Evolutionary conservation across 2,113 vertebrate species (phyloP), one percentile per base, ranked within the genome.

Genomic region (Periophthalmus modestus): DNA sequence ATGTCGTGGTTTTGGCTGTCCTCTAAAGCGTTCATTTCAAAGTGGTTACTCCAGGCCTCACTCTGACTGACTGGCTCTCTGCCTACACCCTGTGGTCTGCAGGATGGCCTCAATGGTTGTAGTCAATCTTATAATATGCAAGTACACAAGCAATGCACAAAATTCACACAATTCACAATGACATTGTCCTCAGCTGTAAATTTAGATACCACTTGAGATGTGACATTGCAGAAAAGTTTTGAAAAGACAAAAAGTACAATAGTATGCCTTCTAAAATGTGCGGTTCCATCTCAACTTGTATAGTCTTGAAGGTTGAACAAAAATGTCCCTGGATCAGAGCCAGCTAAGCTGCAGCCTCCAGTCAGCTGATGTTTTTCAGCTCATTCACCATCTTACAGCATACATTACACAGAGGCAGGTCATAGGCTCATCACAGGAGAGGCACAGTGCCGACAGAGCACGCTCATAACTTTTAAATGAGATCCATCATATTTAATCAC

Each of bases 1-100:
- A 95, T 95, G 95, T 94, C 88, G 92, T 91, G 92, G 94, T 93
- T 94, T 62, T 96, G 95, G 94, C 93, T 93, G 92, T 94, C 92
- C 94, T 95, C 95, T 94, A 93, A 94, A 93, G 90, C 92, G 89
- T 92, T 94, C 92, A 94, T 93, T 94, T 93, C 93, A 91, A 87
- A 81, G 93, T 83, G 94, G 94, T 95, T 94, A 92, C 91, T 85
- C 72, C 91, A 91, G 92, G 94, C 92, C 88, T 91, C 81, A 85
- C 74, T 88, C 92, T 89, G 92, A 92, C 89, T 89, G 77, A 77
- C 92, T 95, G 95, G 95, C 94, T 92, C 87, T 84, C 90, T 94
- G 94, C 95, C 94, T 91, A 93, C 92, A 90, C 91, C 82, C 92
- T 93, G 93, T 89, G 94, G 92, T 93, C 85, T 91, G 88, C 88